Evolutionary conservation across 1,140 invertebrate species (phyloP), one percentile per base, ranked within the genome.

Genomic region (Drosophila lacteicornis): DNA sequence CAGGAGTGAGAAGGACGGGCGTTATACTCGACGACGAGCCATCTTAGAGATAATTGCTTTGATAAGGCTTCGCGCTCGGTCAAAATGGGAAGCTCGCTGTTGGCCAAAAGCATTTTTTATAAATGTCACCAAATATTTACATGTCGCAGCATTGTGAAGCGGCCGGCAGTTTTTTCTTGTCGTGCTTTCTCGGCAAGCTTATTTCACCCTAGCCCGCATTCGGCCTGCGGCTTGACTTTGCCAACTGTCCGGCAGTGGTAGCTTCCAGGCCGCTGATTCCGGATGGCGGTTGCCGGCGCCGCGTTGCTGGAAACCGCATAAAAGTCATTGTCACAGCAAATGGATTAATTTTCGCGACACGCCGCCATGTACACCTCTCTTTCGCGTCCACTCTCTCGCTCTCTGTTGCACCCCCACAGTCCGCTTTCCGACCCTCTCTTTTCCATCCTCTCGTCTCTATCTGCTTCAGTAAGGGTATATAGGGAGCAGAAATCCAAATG

Each of bases 281-380:
- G 75, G 68, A 82, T 57, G 59, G 62, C 46, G 80, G 51, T 46
- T 55, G 49, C 63, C 63, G 50, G 38, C 45, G 77, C 40, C 76
- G 84, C 76, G 71, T 80, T 83, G 77, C 68, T 90, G 85, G 75
- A 85, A 90, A 90, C 85, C 85, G 85, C 86, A 90, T 90, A 90
- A 90, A 88, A 90, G 81, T 90, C 85, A 90, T 90, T 91, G 85
- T 90, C 85, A 90, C 85, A 90, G 82, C 86, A 90, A 90, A 90
- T 90, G 85, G 86, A 90, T 90, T 90, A 90, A 90, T 90, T 90
- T 90, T 91, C 86, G 79, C 81, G 86, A 86, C 85, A 90, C 79
- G 75, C 83, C 90, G 85, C 81, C 85, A 90, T 90, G 79, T 76
- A 74, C 59, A 63, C 57, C 50, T 74, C 63, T 71, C 62, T 70